Conservation (phyloP, 2,797 vertebrate species). For the Dermochelys coriacea region DNA sequence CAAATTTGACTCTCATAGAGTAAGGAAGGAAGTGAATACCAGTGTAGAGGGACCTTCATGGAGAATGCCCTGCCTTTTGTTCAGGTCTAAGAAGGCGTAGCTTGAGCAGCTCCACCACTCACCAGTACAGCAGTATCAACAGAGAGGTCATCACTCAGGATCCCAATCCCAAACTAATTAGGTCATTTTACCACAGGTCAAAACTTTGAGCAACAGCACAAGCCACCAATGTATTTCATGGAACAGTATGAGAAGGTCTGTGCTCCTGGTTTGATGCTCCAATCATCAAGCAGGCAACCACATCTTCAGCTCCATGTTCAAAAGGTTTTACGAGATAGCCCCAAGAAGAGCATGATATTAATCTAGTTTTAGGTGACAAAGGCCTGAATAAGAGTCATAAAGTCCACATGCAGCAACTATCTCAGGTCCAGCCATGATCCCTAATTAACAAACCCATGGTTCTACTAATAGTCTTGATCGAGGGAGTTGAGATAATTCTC, state of each 20-base stretch:
- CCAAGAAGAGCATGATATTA: not conserved
- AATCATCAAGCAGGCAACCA: not conserved
- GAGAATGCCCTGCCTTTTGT: not conserved
- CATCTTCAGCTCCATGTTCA: too few relatives aligned
- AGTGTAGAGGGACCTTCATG: too few relatives aligned
- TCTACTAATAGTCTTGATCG: too few relatives aligned
- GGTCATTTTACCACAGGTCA: not conserved
- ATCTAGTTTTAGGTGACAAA: not conserved
- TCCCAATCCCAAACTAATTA: not conserved
- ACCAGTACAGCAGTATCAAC: not conserved
- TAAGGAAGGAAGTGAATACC: not conserved
- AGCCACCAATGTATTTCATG: not conserved
- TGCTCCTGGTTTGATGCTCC: not conserved
- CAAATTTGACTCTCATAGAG: not conserved
- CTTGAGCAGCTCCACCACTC: not conserved
- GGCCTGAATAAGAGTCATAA: not conserved
- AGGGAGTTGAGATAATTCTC: not conserved
- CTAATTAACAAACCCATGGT: not conserved
- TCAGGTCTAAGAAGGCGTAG: not conserved
- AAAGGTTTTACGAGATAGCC: not conserved
- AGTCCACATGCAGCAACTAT: not conserved
- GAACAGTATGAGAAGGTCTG: not conserved
- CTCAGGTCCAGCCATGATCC: not conserved
- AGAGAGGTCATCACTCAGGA: not conserved
- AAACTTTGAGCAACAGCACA: not conserved